Conservation (phyloP, 2,113 vertebrate species). For the Camelus dromedarius region DNA sequence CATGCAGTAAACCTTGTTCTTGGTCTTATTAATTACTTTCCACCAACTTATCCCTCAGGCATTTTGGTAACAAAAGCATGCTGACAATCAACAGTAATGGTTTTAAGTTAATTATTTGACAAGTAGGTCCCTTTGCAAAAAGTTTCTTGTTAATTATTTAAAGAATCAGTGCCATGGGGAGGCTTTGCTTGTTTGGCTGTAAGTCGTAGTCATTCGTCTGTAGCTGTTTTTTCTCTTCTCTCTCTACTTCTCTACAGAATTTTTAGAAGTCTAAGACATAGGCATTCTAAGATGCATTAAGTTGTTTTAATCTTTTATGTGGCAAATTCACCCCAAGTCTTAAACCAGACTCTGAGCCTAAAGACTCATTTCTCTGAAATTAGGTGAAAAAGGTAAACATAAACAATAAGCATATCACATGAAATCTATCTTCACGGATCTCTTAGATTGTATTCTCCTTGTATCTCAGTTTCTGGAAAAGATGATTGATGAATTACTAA, state of each 20-base stretch:
- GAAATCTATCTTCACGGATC: conserved; percentile 78
- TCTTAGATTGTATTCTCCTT: conserved; percentile 77
- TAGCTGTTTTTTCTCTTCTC: neutral
- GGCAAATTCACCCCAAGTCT: conserved; percentile 11
- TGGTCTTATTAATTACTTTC: conserved; percentile 88
- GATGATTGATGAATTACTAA: conserved; percentile 88
- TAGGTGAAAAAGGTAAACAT: neutral
- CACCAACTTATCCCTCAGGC: conserved; percentile 83
- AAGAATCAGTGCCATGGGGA: neutral
- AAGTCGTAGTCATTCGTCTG: neutral
- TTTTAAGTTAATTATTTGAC: conserved; percentile 83
- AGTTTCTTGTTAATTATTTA: conserved; percentile 74
- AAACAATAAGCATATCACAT: neutral
- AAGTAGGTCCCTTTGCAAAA: conserved; percentile 76
- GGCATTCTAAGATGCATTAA: neutral
- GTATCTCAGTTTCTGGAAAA: conserved; percentile 77
- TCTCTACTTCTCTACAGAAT: neutral
- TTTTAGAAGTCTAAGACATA: neutral
- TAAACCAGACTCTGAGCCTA: neutral
- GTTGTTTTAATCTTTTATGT: neutral
- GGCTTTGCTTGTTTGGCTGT: neutral
- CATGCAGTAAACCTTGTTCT: conserved; percentile 82
- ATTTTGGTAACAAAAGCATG: conserved; percentile 80
- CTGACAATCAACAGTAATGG: conserved; percentile 81
- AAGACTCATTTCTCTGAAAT: neutral